Evolutionary conservation across 2,113 vertebrate genomes (phyloP).

Genomic region (Pygoscelis antarcticus): DNA sequence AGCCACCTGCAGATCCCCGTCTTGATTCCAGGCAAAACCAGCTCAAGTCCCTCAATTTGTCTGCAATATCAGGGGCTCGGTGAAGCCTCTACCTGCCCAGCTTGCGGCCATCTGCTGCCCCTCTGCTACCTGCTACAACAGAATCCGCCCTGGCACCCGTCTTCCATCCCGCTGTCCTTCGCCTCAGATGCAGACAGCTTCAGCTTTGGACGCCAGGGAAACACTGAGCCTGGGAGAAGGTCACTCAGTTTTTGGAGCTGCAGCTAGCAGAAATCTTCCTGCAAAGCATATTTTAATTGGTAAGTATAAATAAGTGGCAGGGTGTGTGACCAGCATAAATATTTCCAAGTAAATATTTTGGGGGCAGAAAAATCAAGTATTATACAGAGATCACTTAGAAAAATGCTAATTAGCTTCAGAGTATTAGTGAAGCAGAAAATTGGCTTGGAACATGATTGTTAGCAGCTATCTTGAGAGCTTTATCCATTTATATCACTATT

Average conservation of each 20-base stretch:
- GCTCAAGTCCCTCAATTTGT: not conserved
- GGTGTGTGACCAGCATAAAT: not conserved
- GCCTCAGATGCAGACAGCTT: not conserved
- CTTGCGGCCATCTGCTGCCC: not conserved
- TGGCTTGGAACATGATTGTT: slow-evolving; percentile 22
- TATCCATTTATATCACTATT: slow-evolving; percentile 21
- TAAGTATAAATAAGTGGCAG: not conserved
- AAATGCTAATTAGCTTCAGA: slow-evolving; percentile 33
- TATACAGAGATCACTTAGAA: not conserved
- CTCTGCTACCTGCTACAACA: not conserved
- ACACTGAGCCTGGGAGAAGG: not conserved
- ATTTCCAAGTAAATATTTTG: not conserved
- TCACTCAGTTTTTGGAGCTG: not conserved
- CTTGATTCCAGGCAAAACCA: not conserved
- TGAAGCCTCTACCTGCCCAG: not conserved
- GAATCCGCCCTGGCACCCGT: fast-evolving
- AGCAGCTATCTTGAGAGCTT: slow-evolving; percentile 33
- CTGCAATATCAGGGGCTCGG: not conserved
- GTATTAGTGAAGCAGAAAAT: slow-evolving; percentile 45
- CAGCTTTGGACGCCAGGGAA: not conserved
- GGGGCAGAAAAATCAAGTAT: not conserved
- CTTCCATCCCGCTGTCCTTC: not conserved
- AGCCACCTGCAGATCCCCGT: not conserved
- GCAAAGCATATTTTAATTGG: not conserved
- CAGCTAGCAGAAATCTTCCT: not conserved